A percentile compares a stretch with the other conserved stretches of the same genome.
Conservation (phyloP, 2,888 invertebrate genomes). For the Himalopsyche kuldschensis region DNA sequence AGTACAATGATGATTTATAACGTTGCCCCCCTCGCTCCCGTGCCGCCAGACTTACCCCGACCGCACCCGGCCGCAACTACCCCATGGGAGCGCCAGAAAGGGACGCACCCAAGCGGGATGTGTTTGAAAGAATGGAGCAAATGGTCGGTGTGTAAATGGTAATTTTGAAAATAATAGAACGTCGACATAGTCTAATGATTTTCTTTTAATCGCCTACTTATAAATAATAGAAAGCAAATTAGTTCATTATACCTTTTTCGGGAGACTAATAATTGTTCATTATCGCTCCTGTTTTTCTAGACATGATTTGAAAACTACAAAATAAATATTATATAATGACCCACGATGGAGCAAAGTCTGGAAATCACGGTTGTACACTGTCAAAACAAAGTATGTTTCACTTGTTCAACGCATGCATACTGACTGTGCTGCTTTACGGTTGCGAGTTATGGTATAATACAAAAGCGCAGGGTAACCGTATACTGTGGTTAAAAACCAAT, state of each 20-base stretch:
- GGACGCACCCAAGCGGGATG: not conserved
- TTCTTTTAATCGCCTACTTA: not conserved
- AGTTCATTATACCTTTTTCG: not conserved
- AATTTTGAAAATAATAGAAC: not conserved
- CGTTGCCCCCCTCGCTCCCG: not conserved
- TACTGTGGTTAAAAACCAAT: no score
- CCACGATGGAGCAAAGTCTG: no score
- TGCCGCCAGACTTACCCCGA: not conserved
- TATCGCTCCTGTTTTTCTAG: no score
- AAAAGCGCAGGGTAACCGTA: no score
- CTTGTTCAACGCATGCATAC: no score
- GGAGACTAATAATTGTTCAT: no score
- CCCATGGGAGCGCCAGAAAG: not conserved
- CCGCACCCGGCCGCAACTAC: not conserved
- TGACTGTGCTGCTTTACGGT: no score
- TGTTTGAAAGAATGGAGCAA: not conserved
- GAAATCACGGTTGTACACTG: no score
- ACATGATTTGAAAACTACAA: no score
- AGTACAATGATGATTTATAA: constrained; percentile 32
- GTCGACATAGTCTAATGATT: not conserved
- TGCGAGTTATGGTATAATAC: no score
- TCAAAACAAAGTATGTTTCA: no score
- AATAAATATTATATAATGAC: no score
- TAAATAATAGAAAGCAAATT: not conserved
- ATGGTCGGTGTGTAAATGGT: not conserved